Base-by-base conservation (phyloP, 2,113 vertebrate genomes). In the Pachypanchax playfairii region DNA sequence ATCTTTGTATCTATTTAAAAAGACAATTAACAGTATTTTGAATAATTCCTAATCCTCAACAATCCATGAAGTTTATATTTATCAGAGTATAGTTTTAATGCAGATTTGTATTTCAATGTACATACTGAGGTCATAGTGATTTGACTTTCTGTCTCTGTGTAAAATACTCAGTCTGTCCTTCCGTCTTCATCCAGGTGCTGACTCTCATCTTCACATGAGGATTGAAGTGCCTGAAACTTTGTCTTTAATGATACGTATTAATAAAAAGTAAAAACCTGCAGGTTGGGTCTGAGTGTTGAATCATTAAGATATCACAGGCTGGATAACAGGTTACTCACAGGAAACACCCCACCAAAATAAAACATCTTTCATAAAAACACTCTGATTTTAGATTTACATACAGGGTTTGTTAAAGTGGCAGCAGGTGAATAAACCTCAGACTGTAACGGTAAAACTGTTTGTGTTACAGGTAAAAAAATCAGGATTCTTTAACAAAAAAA, bases 171-270 rank as follows among this genome's bases (percentile, higher is more conserved):
- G 61, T 70, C 62, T 65, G 59, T 82, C 56, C 63, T 64, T 64
- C 83, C 69, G 74, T 47, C 35, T 75, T 4, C 47, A 42, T 73
- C 48, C 20, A 64, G 82, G 81, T 71, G 42, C 82, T 77, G 82
- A 79, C 55, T 61, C 73, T 82, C 66, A 79, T 76, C 74, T 44
- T 69, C 46, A 61, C 8, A 61, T 75, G 83, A 80, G 65, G 71
- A 93, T 92, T 94, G 91, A 95, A 93, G 93, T 95, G 93, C 94
- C 94, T 94, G 93, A 92, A 89, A 91, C 87, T 92, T 81, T 94
- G 93, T 92, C 92, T 93, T 94, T 94, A 94, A 92, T 92, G 91
- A 90, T 84, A 95, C 95, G 94, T 93, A 17, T 49, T 39, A 9
- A 78, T 94, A 94, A 88, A 93, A 91, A 85, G 82, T 91, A 85